phyloP scores from a whole-genome alignment of 2,888 invertebrate genomes.

The Pseudeuparius sepicola region DNA sequence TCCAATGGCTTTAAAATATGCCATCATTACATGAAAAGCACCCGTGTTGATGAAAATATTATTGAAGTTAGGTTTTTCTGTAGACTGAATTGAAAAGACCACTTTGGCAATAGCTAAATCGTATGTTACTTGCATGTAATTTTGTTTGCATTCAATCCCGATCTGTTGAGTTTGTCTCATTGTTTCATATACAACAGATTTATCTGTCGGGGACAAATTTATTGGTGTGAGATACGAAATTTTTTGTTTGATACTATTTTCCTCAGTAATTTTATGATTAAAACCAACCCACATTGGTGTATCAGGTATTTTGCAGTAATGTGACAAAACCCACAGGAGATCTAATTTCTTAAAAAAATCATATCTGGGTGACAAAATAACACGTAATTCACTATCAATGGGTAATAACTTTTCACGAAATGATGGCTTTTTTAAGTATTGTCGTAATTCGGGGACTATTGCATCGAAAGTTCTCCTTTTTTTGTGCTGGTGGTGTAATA shows the following conservation, averaged over 20 bases:
- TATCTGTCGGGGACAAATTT: slow-evolving; percentile 29
- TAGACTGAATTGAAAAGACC: slow-evolving; percentile 26
- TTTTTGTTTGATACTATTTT: slow-evolving; percentile 23
- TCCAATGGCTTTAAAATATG: slow-evolving; percentile 23
- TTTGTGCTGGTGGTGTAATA: neutral
- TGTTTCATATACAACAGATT: slow-evolving; percentile 24
- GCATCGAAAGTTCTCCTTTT: slow-evolving; percentile 13
- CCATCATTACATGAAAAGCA: slow-evolving; percentile 28
- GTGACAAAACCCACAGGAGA: slow-evolving; percentile 11
- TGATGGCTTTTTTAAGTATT: slow-evolving; percentile 3
- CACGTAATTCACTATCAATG: slow-evolving; percentile 10
- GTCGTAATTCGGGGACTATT: slow-evolving; percentile 8
- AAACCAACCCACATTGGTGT: slow-evolving; percentile 31
- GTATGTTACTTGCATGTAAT: slow-evolving; percentile 27
- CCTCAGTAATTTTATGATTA: slow-evolving; percentile 23
- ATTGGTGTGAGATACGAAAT: slow-evolving; percentile 28
- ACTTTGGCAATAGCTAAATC: slow-evolving; percentile 30
- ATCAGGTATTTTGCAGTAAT: slow-evolving; percentile 8
- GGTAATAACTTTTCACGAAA: slow-evolving; percentile 10
- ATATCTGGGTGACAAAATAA: slow-evolving; percentile 7
- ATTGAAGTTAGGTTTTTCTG: slow-evolving; percentile 25
- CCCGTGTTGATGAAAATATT: slow-evolving; percentile 32
- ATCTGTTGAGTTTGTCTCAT: slow-evolving; percentile 24
- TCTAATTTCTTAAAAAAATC: slow-evolving; percentile 12
- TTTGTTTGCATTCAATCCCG: slow-evolving; percentile 22